A percentile compares a stretch with the other conserved stretches of the same genome.
These are phyloP conservation scores for Taenioides sp. DNA, from an alignment of 2,797 vertebrate genomes.

Conservation along the genomic window DNA sequence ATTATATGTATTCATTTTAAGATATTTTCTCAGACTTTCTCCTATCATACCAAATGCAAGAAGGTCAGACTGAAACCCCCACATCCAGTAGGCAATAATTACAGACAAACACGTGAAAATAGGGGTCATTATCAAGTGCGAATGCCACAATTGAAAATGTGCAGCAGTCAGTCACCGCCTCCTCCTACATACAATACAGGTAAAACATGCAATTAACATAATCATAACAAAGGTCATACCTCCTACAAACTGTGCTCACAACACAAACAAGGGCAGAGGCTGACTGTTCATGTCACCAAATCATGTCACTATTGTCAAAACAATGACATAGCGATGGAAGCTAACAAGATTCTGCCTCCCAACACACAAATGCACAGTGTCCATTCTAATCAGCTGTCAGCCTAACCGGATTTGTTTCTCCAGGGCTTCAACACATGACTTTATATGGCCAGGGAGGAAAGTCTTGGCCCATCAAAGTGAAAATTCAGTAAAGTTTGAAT, in stretches of 20 bases:
- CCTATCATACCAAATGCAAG: not conserved
- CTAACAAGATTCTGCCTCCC: slow-evolving; percentile 2
- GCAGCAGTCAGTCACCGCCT: not conserved
- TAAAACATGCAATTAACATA: slow-evolving; percentile 9
- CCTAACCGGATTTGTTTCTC: not conserved
- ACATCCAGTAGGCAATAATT: not conserved
- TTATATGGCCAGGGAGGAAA: not conserved
- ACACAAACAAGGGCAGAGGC: not conserved
- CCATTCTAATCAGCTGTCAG: not conserved
- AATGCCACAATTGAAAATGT: not conserved
- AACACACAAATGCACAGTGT: not conserved
- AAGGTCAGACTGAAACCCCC: not conserved
- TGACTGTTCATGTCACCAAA: not conserved
- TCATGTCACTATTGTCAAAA: slow-evolving; percentile 2
- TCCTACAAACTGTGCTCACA: slow-evolving; percentile 1
- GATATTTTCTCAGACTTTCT: not conserved
- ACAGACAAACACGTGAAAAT: not conserved
- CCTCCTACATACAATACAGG: not conserved
- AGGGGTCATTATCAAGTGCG: not conserved
- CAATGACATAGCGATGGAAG: not conserved
- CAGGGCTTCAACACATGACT: not conserved
- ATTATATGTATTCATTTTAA: not conserved
- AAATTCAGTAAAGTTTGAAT: not conserved
- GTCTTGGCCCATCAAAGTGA: not conserved
- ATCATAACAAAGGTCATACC: not conserved